A percentile compares a stretch with the other conserved stretches of the same genome.
phyloP scores from a whole-genome alignment of 2,797 vertebrate genomes.

The Cygnus olor region DNA sequence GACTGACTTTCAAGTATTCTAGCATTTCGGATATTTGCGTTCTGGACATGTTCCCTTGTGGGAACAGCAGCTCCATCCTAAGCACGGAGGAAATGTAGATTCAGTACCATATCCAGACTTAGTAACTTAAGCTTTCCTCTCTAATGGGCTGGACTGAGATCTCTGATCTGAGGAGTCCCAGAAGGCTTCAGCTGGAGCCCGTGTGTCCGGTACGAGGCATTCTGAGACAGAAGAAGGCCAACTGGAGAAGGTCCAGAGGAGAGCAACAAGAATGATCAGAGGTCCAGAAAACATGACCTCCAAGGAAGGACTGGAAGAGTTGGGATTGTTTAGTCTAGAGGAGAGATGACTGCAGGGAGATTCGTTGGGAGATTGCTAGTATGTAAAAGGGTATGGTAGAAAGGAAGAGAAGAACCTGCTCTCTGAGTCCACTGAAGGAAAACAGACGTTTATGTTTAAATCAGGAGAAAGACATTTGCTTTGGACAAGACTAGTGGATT shows the following conservation, averaged over 20 bases:
- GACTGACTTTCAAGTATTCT: background rate
- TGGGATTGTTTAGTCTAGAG: conserved; percentile 62
- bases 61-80: background rate
- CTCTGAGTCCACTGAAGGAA: background rate
- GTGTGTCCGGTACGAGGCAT: conserved; percentile 17
- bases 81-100: background rate
- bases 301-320: background rate
- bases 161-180: conserved; percentile 24
- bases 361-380: background rate
- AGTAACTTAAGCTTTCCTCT: background rate
- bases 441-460: background rate
- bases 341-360: background rate
- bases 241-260: conserved; percentile 13
- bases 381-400: conserved; percentile 13
- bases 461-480: background rate
- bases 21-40: background rate
- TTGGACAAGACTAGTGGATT: background rate
- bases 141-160: background rate
- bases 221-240: background rate
- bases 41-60: background rate
- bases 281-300: conserved; percentile 26
- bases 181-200: conserved; percentile 61
- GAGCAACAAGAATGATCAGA: background rate
- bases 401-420: conserved; percentile 10
- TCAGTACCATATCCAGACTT: background rate